Evolutionary conservation across 2,797 vertebrate genomes (phyloP), one percentile per base, ranked within the genome.

Genomic region (Crenuchus spilurus): DNA sequence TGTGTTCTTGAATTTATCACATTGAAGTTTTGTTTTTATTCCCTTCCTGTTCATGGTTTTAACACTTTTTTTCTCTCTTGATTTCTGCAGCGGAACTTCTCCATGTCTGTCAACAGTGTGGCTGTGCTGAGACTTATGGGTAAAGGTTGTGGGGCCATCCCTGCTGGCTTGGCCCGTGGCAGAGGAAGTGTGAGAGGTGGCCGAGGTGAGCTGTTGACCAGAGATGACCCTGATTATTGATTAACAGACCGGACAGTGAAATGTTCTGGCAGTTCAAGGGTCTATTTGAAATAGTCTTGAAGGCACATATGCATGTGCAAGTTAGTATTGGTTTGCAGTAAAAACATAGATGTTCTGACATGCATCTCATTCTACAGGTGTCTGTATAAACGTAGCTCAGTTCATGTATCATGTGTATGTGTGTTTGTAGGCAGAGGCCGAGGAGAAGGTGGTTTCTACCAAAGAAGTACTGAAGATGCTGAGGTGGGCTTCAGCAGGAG

Each of bases 71-170:
- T 16, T 44, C 3, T 20, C 0, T 2, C 4, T 24, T 20, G 42
- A 28, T 63, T 26, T 75, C 75, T 82, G 46, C 93, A 97, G 95
- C 94, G 96, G 87, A 97, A 97, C 90, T 97, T 97, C 92, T 97
- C 96, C 86, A 94, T 97, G 93, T 97, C 96, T 62, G 95, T 97
- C 89, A 97, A 97, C 89, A 97, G 96, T 70, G 95, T 95, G 87
- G 96, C 96, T 1, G 96, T 97, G 87, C 91, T 97, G 84, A 93
- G 96, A 89, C 93, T 97, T 82, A 96, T 96, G 95, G 95, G 96
- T 75, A 96, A 96, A 85, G 95, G 95, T 66, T 88, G 91, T 2
- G 94, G 90, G 13, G 85, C 93, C 0, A 76, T 93, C 42, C 90
- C 93, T 0, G 87, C 92, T 0, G 92, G 94, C 57, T 88, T 94